Conservation (phyloP, 1,140 invertebrate genomes). For the Heterodera schachtii region DNA sequence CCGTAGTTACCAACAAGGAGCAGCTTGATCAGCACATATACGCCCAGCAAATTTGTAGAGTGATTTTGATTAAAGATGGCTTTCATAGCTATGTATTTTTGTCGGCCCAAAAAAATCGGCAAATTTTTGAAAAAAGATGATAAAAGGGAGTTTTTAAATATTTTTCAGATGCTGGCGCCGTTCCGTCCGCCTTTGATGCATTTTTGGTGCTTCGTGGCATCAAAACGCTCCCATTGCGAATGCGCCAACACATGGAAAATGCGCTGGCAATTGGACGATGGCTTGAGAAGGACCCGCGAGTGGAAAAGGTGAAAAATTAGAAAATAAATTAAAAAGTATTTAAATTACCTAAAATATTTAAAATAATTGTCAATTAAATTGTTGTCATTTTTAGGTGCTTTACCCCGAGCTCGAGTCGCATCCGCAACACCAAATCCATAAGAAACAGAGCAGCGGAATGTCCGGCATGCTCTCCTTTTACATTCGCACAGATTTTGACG, state of each 20-base stretch:
- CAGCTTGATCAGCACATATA: slow-evolving; percentile 43
- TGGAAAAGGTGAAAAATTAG: slow-evolving; percentile 70
- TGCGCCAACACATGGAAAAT: slow-evolving; percentile 84
- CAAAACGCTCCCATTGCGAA: slow-evolving; percentile 87
- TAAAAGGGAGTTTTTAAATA: too few species aligned
- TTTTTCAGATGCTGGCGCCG: slow-evolving; percentile 73
- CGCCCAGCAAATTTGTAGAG: slow-evolving; percentile 26
- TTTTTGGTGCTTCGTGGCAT: slow-evolving; percentile 88
- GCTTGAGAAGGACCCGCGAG: slow-evolving; percentile 77
- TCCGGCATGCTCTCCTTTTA: slow-evolving; percentile 86
- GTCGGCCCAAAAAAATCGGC: too few species aligned
- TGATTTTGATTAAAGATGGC: too few species aligned
- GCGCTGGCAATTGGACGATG: slow-evolving; percentile 74
- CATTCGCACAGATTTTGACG: slow-evolving; percentile 77
- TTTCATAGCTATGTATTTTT: too few species aligned
- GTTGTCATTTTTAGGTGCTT: slow-evolving; percentile 9
- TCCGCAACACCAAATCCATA: slow-evolving; percentile 82
- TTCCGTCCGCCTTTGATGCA: slow-evolving; percentile 95
- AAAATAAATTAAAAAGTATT: too few species aligned
- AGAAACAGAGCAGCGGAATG: slow-evolving; percentile 73
- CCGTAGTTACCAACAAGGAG: slow-evolving; percentile 45
- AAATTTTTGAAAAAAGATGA: too few species aligned
- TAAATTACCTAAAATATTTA: too few species aligned
- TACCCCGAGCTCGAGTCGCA: slow-evolving; percentile 87
- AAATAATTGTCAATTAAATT: too few species aligned